A percentile compares a stretch with the other conserved stretches of the same genome.
Conservation (phyloP, 2,797 vertebrate genomes). For the Remorina albescens region DNA sequence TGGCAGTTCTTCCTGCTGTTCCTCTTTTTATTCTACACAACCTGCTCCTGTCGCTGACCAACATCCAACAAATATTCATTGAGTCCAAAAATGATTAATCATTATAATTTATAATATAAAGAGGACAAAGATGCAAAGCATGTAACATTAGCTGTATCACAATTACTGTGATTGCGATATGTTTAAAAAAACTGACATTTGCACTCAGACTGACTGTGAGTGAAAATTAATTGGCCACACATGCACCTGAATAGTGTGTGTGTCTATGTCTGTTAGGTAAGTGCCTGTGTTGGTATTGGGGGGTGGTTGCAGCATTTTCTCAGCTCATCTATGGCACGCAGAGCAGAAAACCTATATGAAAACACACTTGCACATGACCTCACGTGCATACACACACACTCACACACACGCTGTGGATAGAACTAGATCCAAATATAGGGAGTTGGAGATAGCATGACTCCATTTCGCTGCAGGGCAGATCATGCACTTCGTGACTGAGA, state of each 20-base stretch:
- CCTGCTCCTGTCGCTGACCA: not conserved
- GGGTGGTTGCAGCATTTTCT: slow-evolving; percentile 36
- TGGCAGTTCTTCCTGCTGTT: not conserved
- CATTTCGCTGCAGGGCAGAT: slow-evolving; percentile 50
- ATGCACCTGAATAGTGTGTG: slow-evolving; percentile 2
- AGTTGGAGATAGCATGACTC: slow-evolving; percentile 27
- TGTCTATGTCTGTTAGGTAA: slow-evolving; percentile 10
- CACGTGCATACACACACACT: slow-evolving; percentile 3
- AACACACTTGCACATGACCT: slow-evolving; percentile 1
- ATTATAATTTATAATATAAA: not conserved
- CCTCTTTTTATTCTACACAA: not conserved
- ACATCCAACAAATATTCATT: not conserved
- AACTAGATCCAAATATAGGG: slow-evolving; percentile 41
- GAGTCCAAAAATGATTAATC: not conserved
- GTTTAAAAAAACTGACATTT: not conserved
- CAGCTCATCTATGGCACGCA: slow-evolving; percentile 34
- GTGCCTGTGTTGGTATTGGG: not conserved
- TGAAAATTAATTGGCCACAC: too few relatives aligned
- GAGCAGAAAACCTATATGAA: slow-evolving; percentile 37
- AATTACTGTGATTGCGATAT: not conserved
- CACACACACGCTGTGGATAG: not conserved
- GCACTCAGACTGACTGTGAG: not conserved
- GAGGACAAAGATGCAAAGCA: not conserved
- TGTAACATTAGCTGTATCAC: not conserved
- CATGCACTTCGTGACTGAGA: slow-evolving; percentile 18